Conservation (phyloP, 2,888 invertebrate species). For the Aphelenchoides bicaudatus region DNA sequence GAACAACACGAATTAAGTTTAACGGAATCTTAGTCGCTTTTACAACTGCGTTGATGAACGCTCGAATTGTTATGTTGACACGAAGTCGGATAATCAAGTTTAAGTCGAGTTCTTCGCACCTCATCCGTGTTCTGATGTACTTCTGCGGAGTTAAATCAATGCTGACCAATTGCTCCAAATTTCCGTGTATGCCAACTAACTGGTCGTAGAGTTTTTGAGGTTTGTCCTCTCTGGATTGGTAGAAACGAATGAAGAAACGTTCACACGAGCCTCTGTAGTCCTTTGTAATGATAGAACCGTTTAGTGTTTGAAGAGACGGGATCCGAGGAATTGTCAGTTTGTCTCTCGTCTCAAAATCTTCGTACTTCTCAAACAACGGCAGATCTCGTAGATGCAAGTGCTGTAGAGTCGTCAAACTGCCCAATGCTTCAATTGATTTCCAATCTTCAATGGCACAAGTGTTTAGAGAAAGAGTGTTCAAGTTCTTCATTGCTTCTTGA, state of each 20-base stretch:
- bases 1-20: slow-evolving; percentile 25
- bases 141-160: slow-evolving; percentile 51
- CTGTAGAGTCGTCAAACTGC: slow-evolving; percentile 76
- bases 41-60: slow-evolving; percentile 56
- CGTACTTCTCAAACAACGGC: slow-evolving; percentile 63
- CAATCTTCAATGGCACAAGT: slow-evolving; percentile 64
- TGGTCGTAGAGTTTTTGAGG: slow-evolving; percentile 58
- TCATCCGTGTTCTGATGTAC: slow-evolving; percentile 21
- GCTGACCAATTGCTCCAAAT: slow-evolving; percentile 57
- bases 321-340: slow-evolving; percentile 43
- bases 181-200: slow-evolving; percentile 57
- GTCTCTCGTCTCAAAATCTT: slow-evolving; percentile 52
- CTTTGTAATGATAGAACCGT: slow-evolving; percentile 58
- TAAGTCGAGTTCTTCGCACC: slow-evolving; percentile 24
- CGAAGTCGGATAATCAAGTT: slow-evolving; percentile 30
- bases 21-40: slow-evolving; percentile 59
- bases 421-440: slow-evolving; percentile 82
- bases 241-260: slow-evolving; percentile 61
- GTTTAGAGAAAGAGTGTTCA: not conserved
- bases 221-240: slow-evolving; percentile 44
- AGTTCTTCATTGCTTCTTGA: not conserved
- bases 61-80: slow-evolving; percentile 52
- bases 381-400: slow-evolving; percentile 78
- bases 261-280: slow-evolving; percentile 61
- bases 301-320: slow-evolving; percentile 42